These are phyloP conservation scores for Edolisoma coerulescens DNA, from an alignment of 2,113 vertebrate species.

Conservation along the genomic window DNA sequence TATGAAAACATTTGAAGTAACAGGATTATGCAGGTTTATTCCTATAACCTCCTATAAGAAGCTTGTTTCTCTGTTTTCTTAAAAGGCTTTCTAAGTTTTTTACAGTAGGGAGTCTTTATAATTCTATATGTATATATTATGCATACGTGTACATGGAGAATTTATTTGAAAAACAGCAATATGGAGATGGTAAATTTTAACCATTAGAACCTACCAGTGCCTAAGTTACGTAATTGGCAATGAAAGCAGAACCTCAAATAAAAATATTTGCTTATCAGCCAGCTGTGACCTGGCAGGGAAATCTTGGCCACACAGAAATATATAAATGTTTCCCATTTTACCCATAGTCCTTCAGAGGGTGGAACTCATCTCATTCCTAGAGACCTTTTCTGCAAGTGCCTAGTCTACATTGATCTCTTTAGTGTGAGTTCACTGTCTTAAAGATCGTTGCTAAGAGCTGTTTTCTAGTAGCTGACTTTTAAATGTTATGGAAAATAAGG, in stretches of 20 bases:
- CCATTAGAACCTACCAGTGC: not conserved
- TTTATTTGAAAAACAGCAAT: not conserved
- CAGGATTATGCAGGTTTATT: not conserved
- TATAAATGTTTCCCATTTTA: not conserved
- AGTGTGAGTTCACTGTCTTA: not conserved
- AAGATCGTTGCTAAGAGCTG: not conserved
- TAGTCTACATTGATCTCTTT: not conserved
- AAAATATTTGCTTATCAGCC: not conserved
- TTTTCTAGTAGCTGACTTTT: not conserved
- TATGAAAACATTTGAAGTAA: not conserved
- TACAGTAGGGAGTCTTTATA: not conserved
- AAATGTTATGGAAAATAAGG: not conserved
- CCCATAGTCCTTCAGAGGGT: not conserved
- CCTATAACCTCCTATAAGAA: not conserved
- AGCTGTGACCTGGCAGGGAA: not conserved
- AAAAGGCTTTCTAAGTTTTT: not conserved
- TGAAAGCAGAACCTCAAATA: not conserved
- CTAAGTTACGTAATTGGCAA: not conserved
- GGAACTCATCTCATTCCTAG: not conserved
- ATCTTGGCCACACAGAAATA: not conserved
- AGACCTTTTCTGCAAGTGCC: not conserved
- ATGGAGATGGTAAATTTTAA: not conserved
- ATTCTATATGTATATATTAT: not conserved
- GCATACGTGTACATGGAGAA: not conserved
- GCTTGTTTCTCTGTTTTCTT: not conserved